Percentiles rank a stretch among this genome's conserved stretches.
Conservation (phyloP, 2,888 invertebrate species). For the Brenthis daphne region DNA sequence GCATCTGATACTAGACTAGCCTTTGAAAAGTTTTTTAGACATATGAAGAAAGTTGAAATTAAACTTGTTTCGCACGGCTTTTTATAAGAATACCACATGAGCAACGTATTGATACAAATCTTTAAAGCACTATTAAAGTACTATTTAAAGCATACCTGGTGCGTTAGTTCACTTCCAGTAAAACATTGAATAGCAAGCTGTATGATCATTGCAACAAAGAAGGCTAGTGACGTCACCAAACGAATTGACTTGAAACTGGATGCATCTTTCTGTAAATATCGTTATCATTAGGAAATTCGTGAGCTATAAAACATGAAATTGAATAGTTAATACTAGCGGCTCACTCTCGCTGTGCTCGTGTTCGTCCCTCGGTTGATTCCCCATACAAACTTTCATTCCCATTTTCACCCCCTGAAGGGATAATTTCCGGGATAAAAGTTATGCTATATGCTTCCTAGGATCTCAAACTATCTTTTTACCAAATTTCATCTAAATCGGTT, state of each 20-base stretch:
- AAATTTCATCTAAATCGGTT: too few relatives aligned
- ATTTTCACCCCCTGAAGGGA: too few relatives aligned
- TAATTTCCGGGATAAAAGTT: too few relatives aligned
- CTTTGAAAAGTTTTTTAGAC: conserved; percentile 43
- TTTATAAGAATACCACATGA: neutral
- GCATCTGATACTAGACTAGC: conserved; percentile 63
- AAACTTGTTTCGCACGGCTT: neutral
- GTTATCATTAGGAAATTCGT: conserved; percentile 1
- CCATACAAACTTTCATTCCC: too few relatives aligned
- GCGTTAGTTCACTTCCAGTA: conserved; percentile 69
- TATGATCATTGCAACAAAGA: conserved; percentile 72
- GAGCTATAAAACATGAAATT: neutral
- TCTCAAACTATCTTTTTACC: too few relatives aligned
- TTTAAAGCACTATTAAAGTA: neutral
- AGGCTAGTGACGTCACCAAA: conserved; percentile 69
- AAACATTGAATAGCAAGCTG: conserved; percentile 74
- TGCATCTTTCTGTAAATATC: conserved; percentile 65
- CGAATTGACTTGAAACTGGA: conserved; percentile 68
- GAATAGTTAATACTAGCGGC: neutral
- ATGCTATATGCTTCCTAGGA: too few relatives aligned
- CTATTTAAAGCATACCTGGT: conserved; percentile 55
- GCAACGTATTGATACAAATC: neutral
- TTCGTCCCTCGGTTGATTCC: too few relatives aligned
- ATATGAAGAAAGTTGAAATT: conserved; percentile 11
- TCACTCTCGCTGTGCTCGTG: too few relatives aligned